Evolutionary conservation across 2,888 invertebrate species (phyloP).

Genomic region (Lamellibrachia satsuma): DNA sequence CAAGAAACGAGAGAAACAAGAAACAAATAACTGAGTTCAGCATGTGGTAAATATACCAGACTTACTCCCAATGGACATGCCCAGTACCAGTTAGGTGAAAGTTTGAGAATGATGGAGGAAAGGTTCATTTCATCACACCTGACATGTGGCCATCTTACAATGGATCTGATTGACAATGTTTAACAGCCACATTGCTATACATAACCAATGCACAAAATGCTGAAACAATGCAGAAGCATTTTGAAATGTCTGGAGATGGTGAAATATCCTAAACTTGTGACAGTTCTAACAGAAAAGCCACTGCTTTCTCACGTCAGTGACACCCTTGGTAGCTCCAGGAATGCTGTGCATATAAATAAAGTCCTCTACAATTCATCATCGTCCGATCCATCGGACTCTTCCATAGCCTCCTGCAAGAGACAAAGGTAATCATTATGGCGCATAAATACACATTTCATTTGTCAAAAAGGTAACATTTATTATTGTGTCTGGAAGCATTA

Average conservation of each 20-base stretch:
- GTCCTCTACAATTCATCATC: constrained; percentile 56
- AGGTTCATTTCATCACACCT: background rate
- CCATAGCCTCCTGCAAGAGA: constrained; percentile 74
- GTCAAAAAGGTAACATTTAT: background rate
- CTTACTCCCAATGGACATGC: background rate
- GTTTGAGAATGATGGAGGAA: background rate
- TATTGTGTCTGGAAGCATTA: background rate
- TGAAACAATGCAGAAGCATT: background rate
- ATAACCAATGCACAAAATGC: background rate
- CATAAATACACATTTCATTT: background rate
- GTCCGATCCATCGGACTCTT: constrained; percentile 86
- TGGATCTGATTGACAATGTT: background rate
- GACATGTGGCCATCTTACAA: background rate
- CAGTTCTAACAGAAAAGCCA: background rate
- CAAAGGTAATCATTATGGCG: constrained; percentile 13
- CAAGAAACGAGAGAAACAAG: background rate
- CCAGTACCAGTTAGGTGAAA: background rate
- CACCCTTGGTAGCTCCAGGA: background rate
- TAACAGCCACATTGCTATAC: background rate
- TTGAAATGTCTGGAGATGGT: background rate
- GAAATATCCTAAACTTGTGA: background rate
- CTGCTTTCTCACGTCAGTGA: background rate
- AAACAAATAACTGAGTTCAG: background rate
- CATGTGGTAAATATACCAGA: background rate
- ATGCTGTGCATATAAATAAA: background rate